phyloP scores from a whole-genome alignment of 1,140 invertebrate species.

The Metaphire vulgaris region DNA sequence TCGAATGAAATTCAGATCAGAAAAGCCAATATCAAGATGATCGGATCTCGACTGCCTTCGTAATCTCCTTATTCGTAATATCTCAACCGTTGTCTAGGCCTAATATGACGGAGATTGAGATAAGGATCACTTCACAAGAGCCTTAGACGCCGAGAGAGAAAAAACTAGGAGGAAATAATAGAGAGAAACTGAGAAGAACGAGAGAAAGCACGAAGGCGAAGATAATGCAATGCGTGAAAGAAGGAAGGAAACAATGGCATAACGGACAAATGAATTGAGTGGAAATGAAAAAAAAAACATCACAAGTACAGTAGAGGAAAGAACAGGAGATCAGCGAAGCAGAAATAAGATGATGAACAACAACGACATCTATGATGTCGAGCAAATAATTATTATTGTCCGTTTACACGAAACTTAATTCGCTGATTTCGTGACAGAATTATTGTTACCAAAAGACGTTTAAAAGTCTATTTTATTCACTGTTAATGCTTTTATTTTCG shows the following conservation, averaged over 20 bases:
- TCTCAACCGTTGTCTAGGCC: too few relatives aligned
- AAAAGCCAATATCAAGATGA: too few relatives aligned
- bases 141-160: background rate
- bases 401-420: too few relatives aligned
- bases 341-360: background rate
- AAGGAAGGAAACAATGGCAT: background rate
- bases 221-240: background rate
- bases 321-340: background rate
- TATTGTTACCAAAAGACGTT: background rate
- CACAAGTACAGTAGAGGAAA: background rate
- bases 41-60: too few relatives aligned
- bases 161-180: background rate
- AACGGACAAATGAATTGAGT: background rate
- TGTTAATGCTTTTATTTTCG: too few relatives aligned
- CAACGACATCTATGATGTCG: too few relatives aligned
- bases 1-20: background rate
- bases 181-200: background rate
- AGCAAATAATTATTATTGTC: too few relatives aligned
- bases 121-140: background rate
- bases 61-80: too few relatives aligned
- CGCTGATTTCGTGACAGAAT: background rate
- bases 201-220: background rate
- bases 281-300: background rate
- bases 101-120: background rate
- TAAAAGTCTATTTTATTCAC: too few relatives aligned